phyloP scores from a whole-genome alignment of 2,797 vertebrate species.

The Myripristis murdjan region DNA sequence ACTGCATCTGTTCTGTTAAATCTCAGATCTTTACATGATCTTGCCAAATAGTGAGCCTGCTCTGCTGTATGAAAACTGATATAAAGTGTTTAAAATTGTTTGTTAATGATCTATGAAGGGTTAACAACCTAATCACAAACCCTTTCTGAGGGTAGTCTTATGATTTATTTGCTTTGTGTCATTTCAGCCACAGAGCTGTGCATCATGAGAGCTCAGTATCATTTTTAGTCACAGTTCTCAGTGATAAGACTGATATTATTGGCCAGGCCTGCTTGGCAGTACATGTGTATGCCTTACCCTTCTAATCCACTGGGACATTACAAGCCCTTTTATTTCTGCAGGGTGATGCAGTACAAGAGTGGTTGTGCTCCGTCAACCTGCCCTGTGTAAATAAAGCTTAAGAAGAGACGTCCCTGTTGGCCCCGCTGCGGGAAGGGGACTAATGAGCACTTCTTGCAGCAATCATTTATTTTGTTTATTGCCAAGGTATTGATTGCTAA shows the following conservation, averaged over 20 bases:
- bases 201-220: neutral
- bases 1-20: no score
- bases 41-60: no score
- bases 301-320: neutral
- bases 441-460: neutral
- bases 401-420: neutral
- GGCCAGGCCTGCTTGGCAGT: neutral
- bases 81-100: no score
- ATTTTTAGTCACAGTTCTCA: neutral
- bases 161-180: no score
- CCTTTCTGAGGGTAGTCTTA: constrained; percentile 27
- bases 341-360: neutral
- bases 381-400: neutral
- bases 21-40: no score
- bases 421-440: neutral
- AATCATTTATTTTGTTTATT: neutral
- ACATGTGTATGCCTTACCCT: no score
- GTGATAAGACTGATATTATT: neutral
- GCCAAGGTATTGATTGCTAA: neutral
- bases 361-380: neutral
- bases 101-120: no score
- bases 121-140: no score
- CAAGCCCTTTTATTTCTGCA: neutral
- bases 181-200: no score
- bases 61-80: no score